Base-by-base conservation (phyloP, 2,113 vertebrate species). In the Peromyscus leucopus region DNA sequence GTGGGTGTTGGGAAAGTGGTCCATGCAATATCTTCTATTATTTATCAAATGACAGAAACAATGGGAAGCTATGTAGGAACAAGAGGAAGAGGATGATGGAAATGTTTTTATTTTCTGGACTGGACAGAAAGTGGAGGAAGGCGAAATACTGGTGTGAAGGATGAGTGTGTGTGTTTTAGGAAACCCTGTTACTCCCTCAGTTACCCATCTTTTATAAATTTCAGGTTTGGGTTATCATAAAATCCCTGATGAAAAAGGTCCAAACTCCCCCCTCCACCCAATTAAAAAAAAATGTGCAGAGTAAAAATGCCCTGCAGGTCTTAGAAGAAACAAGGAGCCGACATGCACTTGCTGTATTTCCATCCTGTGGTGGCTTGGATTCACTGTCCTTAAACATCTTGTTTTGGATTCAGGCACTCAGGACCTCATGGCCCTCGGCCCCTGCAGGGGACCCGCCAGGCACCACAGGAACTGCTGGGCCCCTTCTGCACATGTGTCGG, bases 401-500 rank as follows among this genome's bases (percentile, higher is more conserved):
- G 42, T n/a, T n/a, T 19, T 51, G 26, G 80, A 95, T 36, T 48
- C 75, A 57, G 79, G 36, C 51, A 61, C 15, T 90, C 28, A 36
- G 93, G 42, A 69, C 71, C 85, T 75, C 90, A 55, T 42, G 39
- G 67, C 59, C 71, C 63, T 46, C 61, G 28, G 86, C 95, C 90
- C 79, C 86, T 72, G 59, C 65, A 80, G 74, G 87, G 87, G 89
- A 94, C 95, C 90, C 79, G 88, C 74, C 59, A 42, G 96, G 67
- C 65, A 75, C 91, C 74, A 46, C 87, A 55, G 83, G 76, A 78
- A 89, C 98, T 97, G 93, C 80, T 96, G 98, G 98, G 98, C 99
- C 98, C 97, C 98, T 96, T 92, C 96, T 98, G 96, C 98, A 98
- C 98, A 98, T 98, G 98, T 98, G 98, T 98, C 97, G 97, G 98